Evolutionary conservation across 2,888 invertebrate species (phyloP).

Genomic region (Bedellia somnulentella): DNA sequence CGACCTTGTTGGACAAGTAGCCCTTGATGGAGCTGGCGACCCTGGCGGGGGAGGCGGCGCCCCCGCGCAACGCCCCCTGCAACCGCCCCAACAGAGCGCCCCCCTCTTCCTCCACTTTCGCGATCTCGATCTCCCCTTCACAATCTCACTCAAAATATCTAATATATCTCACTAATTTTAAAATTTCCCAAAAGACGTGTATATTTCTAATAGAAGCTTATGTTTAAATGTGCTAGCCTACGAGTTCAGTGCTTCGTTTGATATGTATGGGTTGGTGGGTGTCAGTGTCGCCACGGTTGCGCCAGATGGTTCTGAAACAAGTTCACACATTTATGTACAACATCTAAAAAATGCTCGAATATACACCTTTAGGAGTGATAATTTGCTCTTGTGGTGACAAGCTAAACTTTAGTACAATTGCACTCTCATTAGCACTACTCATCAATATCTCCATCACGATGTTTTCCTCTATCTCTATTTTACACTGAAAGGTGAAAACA

Average conservation of each 20-base stretch:
- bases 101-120: constrained; percentile 55
- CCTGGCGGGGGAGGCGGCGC: constrained; percentile 69
- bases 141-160: not conserved
- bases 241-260: constrained; percentile 44
- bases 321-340: no score
- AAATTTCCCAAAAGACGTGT: constrained; percentile 8
- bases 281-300: constrained; percentile 14
- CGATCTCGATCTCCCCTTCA: constrained; percentile 13
- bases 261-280: constrained; percentile 27
- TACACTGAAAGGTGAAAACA: no score
- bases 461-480: no score
- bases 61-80: constrained; percentile 68
- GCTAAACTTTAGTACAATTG: no score
- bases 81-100: constrained; percentile 66
- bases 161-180: not conserved
- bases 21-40: constrained; percentile 75
- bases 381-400: no score
- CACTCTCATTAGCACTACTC: no score
- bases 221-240: constrained; percentile 13
- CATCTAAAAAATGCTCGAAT: no score
- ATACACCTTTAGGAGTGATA: no score
- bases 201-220: constrained; percentile 6
- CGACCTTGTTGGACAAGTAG: constrained; percentile 68
- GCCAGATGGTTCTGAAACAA: constrained; percentile 36
- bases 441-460: no score